Conservation (phyloP, 37 sponge, comb jelly and placozoan genomes). For the Hormiphora californensis region DNA sequence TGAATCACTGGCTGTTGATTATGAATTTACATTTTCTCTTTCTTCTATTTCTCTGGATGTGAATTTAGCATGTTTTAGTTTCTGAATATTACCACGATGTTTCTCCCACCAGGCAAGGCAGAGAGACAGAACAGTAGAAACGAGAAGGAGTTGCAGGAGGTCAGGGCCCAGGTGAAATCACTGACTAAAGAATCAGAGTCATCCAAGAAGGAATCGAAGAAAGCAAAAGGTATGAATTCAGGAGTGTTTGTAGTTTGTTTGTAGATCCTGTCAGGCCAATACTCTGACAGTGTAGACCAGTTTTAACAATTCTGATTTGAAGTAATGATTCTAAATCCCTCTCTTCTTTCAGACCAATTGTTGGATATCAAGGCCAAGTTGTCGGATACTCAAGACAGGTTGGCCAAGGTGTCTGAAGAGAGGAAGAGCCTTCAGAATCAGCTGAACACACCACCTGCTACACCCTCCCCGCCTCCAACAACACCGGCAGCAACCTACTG, state of each 20-base stretch:
- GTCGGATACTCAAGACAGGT: conserved; percentile 1
- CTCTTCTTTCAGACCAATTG: conserved; percentile 17
- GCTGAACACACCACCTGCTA: not conserved
- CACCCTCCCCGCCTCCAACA: conserved; percentile 3
- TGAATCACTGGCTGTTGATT: no score
- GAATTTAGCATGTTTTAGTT: no score
- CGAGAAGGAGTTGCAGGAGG: conserved; percentile 16
- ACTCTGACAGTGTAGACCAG: no score
- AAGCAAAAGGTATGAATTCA: not conserved
- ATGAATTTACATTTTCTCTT: no score
- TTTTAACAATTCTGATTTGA: no score
- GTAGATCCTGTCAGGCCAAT: no score
- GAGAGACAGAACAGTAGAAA: not conserved
- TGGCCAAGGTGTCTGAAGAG: conserved; percentile 14
- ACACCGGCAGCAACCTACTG: not conserved
- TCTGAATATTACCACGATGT: no score
- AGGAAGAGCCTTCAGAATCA: conserved; percentile 7
- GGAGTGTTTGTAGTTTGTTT: no score
- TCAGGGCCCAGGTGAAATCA: not conserved
- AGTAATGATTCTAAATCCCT: no score
- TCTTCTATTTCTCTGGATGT: no score
- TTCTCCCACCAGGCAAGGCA: not conserved
- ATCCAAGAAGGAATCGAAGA: not conserved
- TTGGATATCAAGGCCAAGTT: not conserved
- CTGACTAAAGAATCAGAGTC: not conserved